phyloP scores from a whole-genome alignment of 2,888 invertebrate genomes.

The Morinoia aosen region DNA sequence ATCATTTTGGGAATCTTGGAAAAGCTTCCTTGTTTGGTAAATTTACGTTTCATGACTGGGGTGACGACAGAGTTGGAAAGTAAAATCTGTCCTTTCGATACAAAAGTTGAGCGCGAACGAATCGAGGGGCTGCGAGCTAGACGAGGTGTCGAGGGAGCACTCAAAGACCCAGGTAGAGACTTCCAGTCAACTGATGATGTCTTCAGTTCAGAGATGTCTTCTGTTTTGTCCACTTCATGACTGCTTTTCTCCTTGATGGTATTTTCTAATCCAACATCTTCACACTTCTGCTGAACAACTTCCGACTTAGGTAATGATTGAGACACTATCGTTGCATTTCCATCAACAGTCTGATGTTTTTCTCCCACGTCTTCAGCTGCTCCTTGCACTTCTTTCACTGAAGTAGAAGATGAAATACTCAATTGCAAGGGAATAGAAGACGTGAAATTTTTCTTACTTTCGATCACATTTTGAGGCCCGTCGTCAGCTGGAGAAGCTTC shows the following conservation, averaged over 20 bases:
- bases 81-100: background rate
- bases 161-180: background rate
- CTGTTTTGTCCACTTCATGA: background rate
- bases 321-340: background rate
- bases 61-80: background rate
- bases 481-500: background rate
- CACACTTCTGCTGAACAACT: background rate
- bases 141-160: background rate
- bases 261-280: background rate
- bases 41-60: background rate
- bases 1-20: conserved; percentile 41
- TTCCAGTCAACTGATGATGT: background rate
- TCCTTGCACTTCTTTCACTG: background rate
- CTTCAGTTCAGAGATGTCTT: background rate
- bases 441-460: background rate
- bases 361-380: background rate
- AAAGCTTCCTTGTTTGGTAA: background rate
- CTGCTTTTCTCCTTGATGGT: background rate
- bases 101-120: conserved; percentile 22
- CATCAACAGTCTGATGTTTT: background rate
- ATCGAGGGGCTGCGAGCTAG: background rate
- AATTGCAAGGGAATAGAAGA: conserved; percentile 5
- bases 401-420: background rate
- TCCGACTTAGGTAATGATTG: background rate
- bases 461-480: background rate